Base-by-base conservation (phyloP, 2,797 vertebrate species). In the Xenops minutus region DNA sequence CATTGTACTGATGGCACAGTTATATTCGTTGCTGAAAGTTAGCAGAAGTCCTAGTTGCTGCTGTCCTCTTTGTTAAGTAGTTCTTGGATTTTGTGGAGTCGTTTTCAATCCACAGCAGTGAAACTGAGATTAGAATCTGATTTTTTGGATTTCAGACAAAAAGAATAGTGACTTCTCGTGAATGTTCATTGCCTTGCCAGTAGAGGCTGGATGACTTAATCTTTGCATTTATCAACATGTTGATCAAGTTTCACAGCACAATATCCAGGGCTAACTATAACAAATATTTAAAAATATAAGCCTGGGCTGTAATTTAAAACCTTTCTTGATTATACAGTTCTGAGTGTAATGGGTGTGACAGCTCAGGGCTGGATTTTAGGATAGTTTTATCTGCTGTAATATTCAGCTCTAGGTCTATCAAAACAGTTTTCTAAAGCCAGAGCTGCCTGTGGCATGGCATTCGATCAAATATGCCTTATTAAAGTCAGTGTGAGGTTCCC, bases 201-300 rank as follows among this genome's bases (percentile, higher is more conserved):
- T 81, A 56, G 79, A 93, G 63, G 22, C 63, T 92, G 67, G 59
- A 82, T 88, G 79, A 86, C 85, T 97, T 96, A 90, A 92, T 89
- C 85, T 90, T 77, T 83, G 48, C 82, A 36, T 92, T 73, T 86
- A 95, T 94, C 92, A 94, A 52, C 93, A 88, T 10, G 2, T 58
- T 90, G 94, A 79, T 97, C 63, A 36, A 64, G 67, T 96, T 96
- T 92, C 96, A 88, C 63, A 94, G 79, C 63, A 51, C 93, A 95
- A 58, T 96, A 85, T 96, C 71, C 71, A 88, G 63, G 62, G 83
- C 69, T 94, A 95, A 77, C 82, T 93, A 61, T 88, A 93, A 84
- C 63, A 94, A 95, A 94, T 87, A 94, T 61, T 93, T 92, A 6
- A 94, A 93, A 88, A 86, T 67, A 26, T 73, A 67, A 74, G 30